phyloP scores from a whole-genome alignment of 1,140 invertebrate species.

The Drosophila chauvacae region DNA sequence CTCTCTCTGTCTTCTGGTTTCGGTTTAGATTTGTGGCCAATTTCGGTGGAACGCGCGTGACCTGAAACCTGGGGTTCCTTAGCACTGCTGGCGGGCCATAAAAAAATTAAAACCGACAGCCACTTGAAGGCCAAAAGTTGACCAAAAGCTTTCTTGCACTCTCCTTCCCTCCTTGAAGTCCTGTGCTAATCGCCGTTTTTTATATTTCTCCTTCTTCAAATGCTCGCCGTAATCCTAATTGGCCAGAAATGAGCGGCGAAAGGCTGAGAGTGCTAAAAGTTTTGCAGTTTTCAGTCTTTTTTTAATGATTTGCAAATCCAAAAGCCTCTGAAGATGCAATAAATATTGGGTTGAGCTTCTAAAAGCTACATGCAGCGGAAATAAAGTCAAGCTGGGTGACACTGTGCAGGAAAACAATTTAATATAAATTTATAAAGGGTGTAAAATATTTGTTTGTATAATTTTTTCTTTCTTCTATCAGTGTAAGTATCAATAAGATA shows the following conservation, averaged over 20 bases:
- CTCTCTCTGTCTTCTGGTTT: slow-evolving; percentile 1
- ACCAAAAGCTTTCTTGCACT: slow-evolving; percentile 28
- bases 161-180: background rate
- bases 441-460: background rate
- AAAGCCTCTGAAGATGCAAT: slow-evolving; percentile 29
- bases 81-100: slow-evolving; percentile 9
- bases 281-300: slow-evolving; percentile 36
- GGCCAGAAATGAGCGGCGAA: slow-evolving; percentile 32
- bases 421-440: background rate
- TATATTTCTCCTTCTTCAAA: slow-evolving; percentile 12
- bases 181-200: slow-evolving; percentile 41
- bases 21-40: slow-evolving; percentile 61
- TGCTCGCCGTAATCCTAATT: slow-evolving; percentile 61
- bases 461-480: background rate
- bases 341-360: slow-evolving; percentile 40
- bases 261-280: slow-evolving; percentile 45
- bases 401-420: background rate
- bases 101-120: slow-evolving; percentile 40
- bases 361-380: slow-evolving; percentile 1
- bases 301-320: slow-evolving; percentile 50
- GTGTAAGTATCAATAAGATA: no score
- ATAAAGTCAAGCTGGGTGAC: background rate
- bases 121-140: slow-evolving; percentile 57
- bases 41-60: slow-evolving; percentile 54
- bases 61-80: slow-evolving; percentile 13